phyloP scores from a whole-genome alignment of 2,888 invertebrate genomes.

The Nomada fucata region DNA sequence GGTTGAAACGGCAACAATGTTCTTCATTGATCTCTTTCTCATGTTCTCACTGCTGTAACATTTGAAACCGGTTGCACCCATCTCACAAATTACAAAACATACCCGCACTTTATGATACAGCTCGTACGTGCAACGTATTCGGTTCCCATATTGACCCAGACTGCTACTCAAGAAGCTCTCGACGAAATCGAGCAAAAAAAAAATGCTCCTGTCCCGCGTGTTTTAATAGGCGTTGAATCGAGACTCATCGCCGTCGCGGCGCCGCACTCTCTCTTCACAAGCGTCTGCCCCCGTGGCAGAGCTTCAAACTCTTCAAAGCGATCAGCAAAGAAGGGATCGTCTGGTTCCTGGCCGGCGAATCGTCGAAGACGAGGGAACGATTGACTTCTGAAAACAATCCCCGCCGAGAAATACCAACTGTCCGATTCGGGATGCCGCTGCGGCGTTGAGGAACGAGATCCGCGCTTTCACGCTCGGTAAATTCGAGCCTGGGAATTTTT shows the following conservation, averaged over 20 bases:
- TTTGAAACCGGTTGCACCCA: not conserved
- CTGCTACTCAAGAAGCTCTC: too few species aligned
- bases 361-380: slow-evolving; percentile 44
- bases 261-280: slow-evolving; percentile 9
- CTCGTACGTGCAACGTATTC: too few species aligned
- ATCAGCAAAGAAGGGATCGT: slow-evolving; percentile 6
- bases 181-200: not conserved
- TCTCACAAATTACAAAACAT: not conserved
- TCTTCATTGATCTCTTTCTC: too few species aligned
- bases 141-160: too few species aligned
- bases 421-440: slow-evolving; percentile 12
- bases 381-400: slow-evolving; percentile 63
- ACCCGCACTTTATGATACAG: not conserved
- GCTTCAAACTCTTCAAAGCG: slow-evolving; percentile 55
- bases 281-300: not conserved
- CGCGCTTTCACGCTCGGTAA: slow-evolving; percentile 65
- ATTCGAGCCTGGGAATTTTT: slow-evolving; percentile 70
- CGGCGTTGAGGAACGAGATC: slow-evolving; percentile 21
- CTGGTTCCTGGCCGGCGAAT: slow-evolving; percentile 4
- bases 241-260: not conserved
- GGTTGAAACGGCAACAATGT: not conserved
- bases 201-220: not conserved
- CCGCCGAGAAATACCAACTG: slow-evolving; percentile 50
- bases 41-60: too few species aligned
- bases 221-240: slow-evolving; percentile 17